phyloP scores from a whole-genome alignment of 2,888 invertebrate genomes.

The Celastrina argiolus region DNA sequence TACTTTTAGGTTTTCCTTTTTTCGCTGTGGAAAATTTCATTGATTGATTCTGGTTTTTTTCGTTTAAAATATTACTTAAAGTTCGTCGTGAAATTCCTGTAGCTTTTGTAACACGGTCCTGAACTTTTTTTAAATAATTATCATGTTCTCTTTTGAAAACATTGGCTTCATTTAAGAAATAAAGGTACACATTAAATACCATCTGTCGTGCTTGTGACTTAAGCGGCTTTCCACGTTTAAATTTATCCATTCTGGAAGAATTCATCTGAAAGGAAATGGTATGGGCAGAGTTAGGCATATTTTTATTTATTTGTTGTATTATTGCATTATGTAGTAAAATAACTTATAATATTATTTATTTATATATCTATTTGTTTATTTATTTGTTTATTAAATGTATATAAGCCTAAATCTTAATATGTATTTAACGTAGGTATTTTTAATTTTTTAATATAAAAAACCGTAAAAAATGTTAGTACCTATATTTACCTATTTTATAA shows the following conservation, averaged over 20 bases:
- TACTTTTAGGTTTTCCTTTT: constrained; percentile 21
- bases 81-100: neutral
- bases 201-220: constrained; percentile 27
- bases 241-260: neutral
- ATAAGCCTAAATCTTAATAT: no score
- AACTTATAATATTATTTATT: neutral
- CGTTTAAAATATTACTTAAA: constrained; percentile 4
- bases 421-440: no score
- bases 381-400: neutral
- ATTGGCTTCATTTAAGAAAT: constrained; percentile 29
- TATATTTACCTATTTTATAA: no score
- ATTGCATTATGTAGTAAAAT: neutral
- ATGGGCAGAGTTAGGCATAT: neutral
- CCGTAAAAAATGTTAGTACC: no score
- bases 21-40: constrained; percentile 18
- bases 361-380: neutral
- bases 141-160: neutral
- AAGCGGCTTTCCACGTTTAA: neutral
- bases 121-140: neutral
- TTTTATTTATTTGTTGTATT: neutral
- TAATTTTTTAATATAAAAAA: neutral
- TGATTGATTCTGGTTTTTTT: constrained; percentile 20
- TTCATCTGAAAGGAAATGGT: neutral
- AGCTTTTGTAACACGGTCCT: constrained; percentile 5
- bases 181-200: constrained; percentile 36